Percentiles rank a stretch among this genome's conserved stretches.
Evolutionary conservation across 2,797 vertebrate genomes (phyloP).

Genomic region (Acanthiza pusilla): DNA sequence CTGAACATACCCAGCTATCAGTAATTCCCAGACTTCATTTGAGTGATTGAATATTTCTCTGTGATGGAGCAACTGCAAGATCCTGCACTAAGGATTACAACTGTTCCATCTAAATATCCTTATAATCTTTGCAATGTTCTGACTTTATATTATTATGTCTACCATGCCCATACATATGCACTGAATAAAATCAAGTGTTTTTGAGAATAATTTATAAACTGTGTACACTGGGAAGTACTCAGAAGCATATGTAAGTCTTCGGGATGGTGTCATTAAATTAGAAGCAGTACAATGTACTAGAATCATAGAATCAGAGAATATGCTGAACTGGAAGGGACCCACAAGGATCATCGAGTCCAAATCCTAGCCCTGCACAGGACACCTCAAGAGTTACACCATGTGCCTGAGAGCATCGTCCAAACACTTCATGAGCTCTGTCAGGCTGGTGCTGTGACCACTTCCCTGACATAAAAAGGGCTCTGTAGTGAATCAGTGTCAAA

Average conservation of each 20-base stretch:
- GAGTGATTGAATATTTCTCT: background rate
- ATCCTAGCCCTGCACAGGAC: background rate
- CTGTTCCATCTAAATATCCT: background rate
- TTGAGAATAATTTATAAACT: background rate
- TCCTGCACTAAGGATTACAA: background rate
- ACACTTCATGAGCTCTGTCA: background rate
- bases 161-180: background rate
- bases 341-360: background rate
- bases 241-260: background rate
- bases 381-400: background rate
- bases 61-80: background rate
- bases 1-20: background rate
- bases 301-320: background rate
- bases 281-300: background rate
- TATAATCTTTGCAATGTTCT: background rate
- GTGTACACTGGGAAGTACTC: background rate
- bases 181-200: background rate
- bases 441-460: too few relatives aligned
- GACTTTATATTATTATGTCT: background rate
- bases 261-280: background rate
- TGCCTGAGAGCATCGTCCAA: background rate
- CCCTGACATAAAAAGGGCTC: background rate
- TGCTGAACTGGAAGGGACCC: background rate
- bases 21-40: background rate
- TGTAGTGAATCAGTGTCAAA: background rate